A percentile compares a stretch with the other conserved stretches of the same genome.
Conservation (phyloP, 2,797 vertebrate species). For the Protonibea diacanthus region DNA sequence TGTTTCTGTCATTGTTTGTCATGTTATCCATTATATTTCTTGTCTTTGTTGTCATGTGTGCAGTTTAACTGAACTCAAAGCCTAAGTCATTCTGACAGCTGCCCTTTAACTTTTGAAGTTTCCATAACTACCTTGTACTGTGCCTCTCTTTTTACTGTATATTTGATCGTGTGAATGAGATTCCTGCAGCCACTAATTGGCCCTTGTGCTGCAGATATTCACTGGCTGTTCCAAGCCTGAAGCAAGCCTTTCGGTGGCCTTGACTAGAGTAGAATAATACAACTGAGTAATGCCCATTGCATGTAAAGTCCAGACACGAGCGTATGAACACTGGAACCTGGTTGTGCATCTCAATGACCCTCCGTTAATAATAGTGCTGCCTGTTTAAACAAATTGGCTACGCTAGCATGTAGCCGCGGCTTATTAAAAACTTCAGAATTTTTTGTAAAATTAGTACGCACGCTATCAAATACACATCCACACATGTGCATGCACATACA, state of each 20-base stretch:
- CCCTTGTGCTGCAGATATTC: slow-evolving; percentile 23
- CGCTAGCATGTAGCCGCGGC: slow-evolving; percentile 26
- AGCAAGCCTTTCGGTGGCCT: slow-evolving; percentile 21
- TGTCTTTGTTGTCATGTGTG: neutral
- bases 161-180: neutral
- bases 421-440: slow-evolving; percentile 6
- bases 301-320: slow-evolving; percentile 20
- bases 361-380: slow-evolving; percentile 13
- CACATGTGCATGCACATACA: neutral
- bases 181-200: slow-evolving; percentile 28
- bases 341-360: slow-evolving; percentile 39
- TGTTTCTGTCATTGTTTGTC: slow-evolving; percentile 13
- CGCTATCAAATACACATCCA: slow-evolving; percentile 22
- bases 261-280: neutral
- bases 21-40: neutral
- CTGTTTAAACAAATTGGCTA: slow-evolving; percentile 48
- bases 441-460: slow-evolving; percentile 30
- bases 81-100: neutral
- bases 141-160: neutral
- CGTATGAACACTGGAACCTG: slow-evolving; percentile 9
- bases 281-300: slow-evolving; percentile 7
- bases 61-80: slow-evolving; percentile 11
- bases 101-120: slow-evolving; percentile 5
- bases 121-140: neutral
- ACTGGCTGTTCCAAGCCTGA: slow-evolving; percentile 4